Base-by-base conservation (phyloP, 2,888 invertebrate genomes). In the Octonoba sinensis region DNA sequence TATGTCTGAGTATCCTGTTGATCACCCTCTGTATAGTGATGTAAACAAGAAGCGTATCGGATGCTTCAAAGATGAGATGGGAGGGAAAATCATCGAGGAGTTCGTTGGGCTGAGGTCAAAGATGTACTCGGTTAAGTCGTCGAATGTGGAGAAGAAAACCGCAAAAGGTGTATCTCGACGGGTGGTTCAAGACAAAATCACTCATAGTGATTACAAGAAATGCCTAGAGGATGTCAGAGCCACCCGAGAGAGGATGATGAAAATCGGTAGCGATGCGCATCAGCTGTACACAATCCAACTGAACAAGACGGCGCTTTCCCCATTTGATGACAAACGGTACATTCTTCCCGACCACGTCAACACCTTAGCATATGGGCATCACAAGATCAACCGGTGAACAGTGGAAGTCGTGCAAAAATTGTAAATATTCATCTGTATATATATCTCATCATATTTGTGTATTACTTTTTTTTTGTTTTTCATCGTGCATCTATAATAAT, bases 41-140 rank as follows among this genome's bases (percentile, higher is more conserved):
- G 12, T 8, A 20, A 57, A 57, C 12, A 57, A 57, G 20, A 57
- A 57, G 1, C 8, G 1, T 1, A 36, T 51, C 0, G 57, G 57
- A 15, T 44, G 57, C n/a, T 57, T 70, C 46, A 70, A 70, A 70
- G 70, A 70, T 44, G 70, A 57, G 11, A 20, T 70, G 6, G 8
- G 22, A 0, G n/a, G 36, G 0, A 20, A 20, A 8, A 12, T 36
- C 1, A 22, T 4, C 3, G 13, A 0, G 0, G 70, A 70, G 57
- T 70, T 70, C 22, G 59, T 70, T 0, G 70, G 70, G 15, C 20
- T 70, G 22, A 15, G 24, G 1, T 20, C 70, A 0, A 70, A 70
- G 18, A 57, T 70, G 59, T 70, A 70, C 16, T 57, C 46, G 0
- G 20, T 70, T 2, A 11, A 18, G 2, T 57, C 13, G 4, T 0